phyloP scores from a whole-genome alignment of 2,888 invertebrate species.

The Microdon myrmicae region DNA sequence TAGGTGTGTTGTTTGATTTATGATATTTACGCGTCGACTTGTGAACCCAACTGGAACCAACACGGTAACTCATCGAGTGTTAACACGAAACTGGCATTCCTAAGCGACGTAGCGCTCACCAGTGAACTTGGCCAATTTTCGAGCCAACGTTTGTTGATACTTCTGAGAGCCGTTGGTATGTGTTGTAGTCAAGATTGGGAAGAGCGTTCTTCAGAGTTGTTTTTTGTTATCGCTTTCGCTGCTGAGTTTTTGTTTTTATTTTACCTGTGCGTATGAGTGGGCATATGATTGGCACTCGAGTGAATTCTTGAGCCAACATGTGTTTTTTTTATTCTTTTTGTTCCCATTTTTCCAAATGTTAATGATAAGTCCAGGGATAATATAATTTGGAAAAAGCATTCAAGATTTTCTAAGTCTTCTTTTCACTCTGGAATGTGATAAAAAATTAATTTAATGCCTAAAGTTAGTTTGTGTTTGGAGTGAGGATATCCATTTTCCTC shows the following conservation, averaged over 20 bases:
- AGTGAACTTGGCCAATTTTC: slow-evolving; percentile 43
- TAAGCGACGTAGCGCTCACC: slow-evolving; percentile 33
- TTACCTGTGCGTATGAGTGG: slow-evolving; percentile 12
- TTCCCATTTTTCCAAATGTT: too few relatives aligned
- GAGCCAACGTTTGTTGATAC: slow-evolving; percentile 40
- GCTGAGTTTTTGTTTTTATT: slow-evolving; percentile 34
- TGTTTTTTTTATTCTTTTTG: too few relatives aligned
- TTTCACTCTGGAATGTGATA: too few relatives aligned
- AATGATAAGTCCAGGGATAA: too few relatives aligned
- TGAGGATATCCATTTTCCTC: too few relatives aligned
- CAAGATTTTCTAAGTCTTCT: too few relatives aligned
- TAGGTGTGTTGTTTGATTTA: too few relatives aligned
- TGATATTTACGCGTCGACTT: too few relatives aligned
- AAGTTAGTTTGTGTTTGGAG: too few relatives aligned
- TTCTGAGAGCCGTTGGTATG: slow-evolving; percentile 27
- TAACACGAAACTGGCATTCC: slow-evolving; percentile 48
- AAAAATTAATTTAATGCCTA: too few relatives aligned
- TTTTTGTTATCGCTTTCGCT: slow-evolving; percentile 46
- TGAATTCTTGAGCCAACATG: slow-evolving; percentile 10
- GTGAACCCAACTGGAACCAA: slow-evolving; percentile 26
- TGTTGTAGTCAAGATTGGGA: slow-evolving; percentile 17
- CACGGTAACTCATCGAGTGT: slow-evolving; percentile 38
- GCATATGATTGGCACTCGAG: slow-evolving; percentile 14
- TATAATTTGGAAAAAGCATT: too few relatives aligned
- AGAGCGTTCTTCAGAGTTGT: slow-evolving; percentile 35